A percentile compares a stretch with the other conserved stretches of the same genome.
Evolutionary conservation across 2,113 vertebrate species (phyloP).

Genomic region (Columba livia): DNA sequence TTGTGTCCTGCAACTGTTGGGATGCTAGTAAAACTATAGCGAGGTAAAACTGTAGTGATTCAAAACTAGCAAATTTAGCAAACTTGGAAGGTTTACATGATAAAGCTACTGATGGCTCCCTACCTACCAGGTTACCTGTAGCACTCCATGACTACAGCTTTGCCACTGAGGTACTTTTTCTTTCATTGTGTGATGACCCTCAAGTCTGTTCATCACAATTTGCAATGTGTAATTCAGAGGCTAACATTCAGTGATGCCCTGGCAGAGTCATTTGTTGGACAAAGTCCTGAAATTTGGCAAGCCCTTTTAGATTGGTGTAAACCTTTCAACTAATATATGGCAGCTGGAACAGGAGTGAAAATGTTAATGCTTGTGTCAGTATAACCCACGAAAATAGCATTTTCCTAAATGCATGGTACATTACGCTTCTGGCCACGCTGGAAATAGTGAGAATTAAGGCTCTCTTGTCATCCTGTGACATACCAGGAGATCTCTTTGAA

Average conservation of each 20-base stretch:
- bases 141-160: background rate
- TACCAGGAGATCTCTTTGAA: background rate
- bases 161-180: background rate
- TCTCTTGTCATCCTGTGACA: background rate
- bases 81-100: background rate
- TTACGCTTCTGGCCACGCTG: background rate
- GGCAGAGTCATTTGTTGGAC: background rate
- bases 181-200: background rate
- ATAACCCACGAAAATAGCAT: background rate
- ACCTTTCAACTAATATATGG: background rate
- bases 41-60: background rate
- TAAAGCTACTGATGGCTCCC: background rate
- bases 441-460: background rate
- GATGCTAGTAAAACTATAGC: background rate
- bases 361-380: background rate
- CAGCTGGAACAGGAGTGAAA: background rate
- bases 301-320: accelerated
- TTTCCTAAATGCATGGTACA: background rate
- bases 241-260: background rate
- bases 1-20: background rate
- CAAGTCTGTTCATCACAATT: background rate
- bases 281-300: background rate
- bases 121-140: background rate
- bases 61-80: background rate
- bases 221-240: background rate